Evolutionary conservation across 2,113 vertebrate species (phyloP).

Genomic region (Myocastor coypus): DNA sequence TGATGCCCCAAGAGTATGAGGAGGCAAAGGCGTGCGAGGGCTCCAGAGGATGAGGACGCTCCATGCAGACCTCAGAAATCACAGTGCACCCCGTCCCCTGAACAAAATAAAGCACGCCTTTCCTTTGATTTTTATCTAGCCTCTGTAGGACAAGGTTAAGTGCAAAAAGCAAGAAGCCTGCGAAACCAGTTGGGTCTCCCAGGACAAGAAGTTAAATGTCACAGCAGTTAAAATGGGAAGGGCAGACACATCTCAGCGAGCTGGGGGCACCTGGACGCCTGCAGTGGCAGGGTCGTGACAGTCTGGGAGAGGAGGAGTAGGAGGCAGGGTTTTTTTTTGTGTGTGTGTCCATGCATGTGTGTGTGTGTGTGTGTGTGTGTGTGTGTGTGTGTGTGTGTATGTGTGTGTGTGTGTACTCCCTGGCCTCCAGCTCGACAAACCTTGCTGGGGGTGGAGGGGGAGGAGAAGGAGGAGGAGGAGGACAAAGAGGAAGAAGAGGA

Average conservation of each 20-base stretch:
- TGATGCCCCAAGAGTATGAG: constrained; percentile 44
- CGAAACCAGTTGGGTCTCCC: not conserved
- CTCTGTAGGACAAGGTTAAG: not conserved
- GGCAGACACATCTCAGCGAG: rapidly evolving
- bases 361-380: too few species aligned
- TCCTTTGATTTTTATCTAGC: not conserved
- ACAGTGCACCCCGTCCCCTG: too few species aligned
- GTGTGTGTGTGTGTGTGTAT: rapidly evolving
- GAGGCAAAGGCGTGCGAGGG: not conserved
- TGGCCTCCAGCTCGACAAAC: not conserved
- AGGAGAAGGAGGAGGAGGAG: too few species aligned
- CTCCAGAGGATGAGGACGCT: not conserved
- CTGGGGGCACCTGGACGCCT: rapidly evolving
- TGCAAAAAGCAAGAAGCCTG: not conserved
- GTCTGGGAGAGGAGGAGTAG: rapidly evolving
- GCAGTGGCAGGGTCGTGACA: not conserved
- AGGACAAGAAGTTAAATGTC: not conserved
- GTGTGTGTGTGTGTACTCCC: rapidly evolving
- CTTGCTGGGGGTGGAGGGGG: not conserved
- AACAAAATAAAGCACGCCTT: not conserved
- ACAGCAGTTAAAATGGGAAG: not conserved
- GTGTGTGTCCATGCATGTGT: too few species aligned
- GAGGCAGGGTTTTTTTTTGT: too few species aligned
- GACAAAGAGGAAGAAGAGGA: too few species aligned
- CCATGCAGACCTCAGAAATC: not conserved